Conservation (phyloP, 2,888 invertebrate genomes). For the Notocelia uddmanniana region DNA sequence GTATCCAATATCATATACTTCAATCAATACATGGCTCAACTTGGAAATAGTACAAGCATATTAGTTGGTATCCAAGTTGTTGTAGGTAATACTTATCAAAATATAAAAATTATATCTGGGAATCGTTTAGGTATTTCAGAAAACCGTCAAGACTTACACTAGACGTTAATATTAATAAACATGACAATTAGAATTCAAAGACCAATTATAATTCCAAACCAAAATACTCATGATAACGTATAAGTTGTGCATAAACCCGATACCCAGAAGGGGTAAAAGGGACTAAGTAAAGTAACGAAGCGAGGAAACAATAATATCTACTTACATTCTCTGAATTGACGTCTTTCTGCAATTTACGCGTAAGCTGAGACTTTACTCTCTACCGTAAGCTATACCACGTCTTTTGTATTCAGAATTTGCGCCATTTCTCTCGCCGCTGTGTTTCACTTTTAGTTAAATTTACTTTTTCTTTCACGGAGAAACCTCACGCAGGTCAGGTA, state of each 20-base stretch:
- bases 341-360: slow-evolving; percentile 42
- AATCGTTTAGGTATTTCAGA: too few species aligned
- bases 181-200: too few species aligned
- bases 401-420: slow-evolving; percentile 27
- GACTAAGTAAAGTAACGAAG: slow-evolving; percentile 29
- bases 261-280: slow-evolving; percentile 23
- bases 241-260: slow-evolving; percentile 14
- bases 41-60: too few species aligned
- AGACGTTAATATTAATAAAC: too few species aligned
- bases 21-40: too few species aligned
- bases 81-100: too few species aligned
- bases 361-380: slow-evolving; percentile 34
- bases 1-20: too few species aligned
- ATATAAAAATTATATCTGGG: too few species aligned
- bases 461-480: too few species aligned
- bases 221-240: slow-evolving; percentile 9
- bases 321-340: slow-evolving; percentile 39
- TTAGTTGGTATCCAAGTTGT: too few species aligned
- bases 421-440: slow-evolving; percentile 17
- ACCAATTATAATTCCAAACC: too few species aligned
- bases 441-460: slow-evolving; percentile 18
- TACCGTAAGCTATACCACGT: slow-evolving; percentile 18
- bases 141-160: too few species aligned
- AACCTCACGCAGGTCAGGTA: not conserved
- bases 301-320: slow-evolving; percentile 42